Conservation (phyloP, 2,888 invertebrate genomes). For the Folsomia manolachei region DNA sequence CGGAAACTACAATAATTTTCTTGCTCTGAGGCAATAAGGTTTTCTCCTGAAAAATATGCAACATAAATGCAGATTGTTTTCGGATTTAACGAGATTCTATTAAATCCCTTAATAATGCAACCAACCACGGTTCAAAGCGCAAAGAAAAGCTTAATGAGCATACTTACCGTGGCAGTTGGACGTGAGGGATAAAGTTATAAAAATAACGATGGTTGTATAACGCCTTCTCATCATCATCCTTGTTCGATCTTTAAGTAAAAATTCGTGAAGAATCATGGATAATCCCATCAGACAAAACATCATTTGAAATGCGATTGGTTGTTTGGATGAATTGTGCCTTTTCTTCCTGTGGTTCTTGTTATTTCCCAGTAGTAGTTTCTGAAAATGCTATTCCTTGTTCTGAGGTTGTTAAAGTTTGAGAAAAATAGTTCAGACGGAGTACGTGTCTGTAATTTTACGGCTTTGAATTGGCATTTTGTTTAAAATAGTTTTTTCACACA, state of each 20-base stretch:
- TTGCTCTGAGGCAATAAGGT: no score
- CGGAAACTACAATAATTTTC: no score
- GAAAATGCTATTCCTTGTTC: no score
- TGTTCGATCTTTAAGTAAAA: slow-evolving; percentile 10
- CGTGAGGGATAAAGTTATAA: slow-evolving; percentile 46
- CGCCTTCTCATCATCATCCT: slow-evolving; percentile 38
- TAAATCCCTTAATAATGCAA: no score
- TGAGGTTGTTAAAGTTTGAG: no score
- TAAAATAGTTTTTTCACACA: not conserved
- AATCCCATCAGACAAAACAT: slow-evolving; percentile 47
- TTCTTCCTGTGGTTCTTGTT: not conserved
- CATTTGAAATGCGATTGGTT: slow-evolving; percentile 31
- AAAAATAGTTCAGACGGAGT: not conserved
- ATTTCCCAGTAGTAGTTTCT: no score
- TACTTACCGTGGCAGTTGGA: slow-evolving; percentile 50
- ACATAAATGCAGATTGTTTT: no score
- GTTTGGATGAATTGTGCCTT: not conserved
- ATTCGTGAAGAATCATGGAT: slow-evolving; percentile 43
- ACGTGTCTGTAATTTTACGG: slow-evolving; percentile 8
- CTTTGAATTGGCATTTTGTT: not conserved
- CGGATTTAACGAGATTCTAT: no score
- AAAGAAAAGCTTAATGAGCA: not conserved
- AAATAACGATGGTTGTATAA: slow-evolving; percentile 45
- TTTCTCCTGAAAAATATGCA: no score
- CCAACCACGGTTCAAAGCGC: not conserved